A percentile compares a stretch with the other conserved stretches of the same genome.
Conservation (phyloP, 1,140 invertebrate species). For the Caenorhabditis briggsae region DNA sequence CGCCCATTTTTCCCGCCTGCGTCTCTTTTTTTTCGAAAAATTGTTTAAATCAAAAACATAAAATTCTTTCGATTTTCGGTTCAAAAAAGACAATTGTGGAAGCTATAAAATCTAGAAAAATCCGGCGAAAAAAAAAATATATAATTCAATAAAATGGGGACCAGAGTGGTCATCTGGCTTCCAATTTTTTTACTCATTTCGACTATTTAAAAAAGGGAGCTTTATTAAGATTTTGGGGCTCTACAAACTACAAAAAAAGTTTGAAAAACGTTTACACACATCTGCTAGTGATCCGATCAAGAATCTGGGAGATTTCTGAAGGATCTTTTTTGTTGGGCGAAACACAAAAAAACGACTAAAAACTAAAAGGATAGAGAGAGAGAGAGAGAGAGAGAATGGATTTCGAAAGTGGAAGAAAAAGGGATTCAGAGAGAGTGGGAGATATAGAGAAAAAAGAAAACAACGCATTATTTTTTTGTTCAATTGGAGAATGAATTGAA, state of each 20-base stretch:
- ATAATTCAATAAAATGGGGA: too few species aligned
- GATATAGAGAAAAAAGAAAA: not conserved
- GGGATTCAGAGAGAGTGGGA: not conserved
- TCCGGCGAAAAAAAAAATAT: too few species aligned
- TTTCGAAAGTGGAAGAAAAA: conserved; percentile 29
- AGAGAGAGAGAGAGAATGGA: not conserved
- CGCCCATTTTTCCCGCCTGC: not conserved
- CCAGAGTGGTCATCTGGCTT: too few species aligned
- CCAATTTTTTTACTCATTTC: too few species aligned
- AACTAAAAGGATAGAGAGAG: not conserved
- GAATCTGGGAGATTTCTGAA: not conserved
- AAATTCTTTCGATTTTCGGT: too few species aligned
- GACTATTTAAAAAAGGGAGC: too few species aligned
- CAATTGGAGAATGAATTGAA: not conserved
- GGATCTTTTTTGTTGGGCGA: not conserved
- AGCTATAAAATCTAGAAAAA: too few species aligned
- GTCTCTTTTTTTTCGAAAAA: too few species aligned
- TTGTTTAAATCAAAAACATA: too few species aligned
- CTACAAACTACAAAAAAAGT: not conserved
- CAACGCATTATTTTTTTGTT: not conserved
- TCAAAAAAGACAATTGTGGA: too few species aligned
- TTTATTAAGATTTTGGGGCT: too few species aligned
- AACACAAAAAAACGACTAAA: not conserved
- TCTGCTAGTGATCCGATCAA: conserved; percentile 29
- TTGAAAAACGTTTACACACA: not conserved